Evolutionary conservation across 2,888 invertebrate genomes (phyloP).

Genomic region (Agrilus biguttatus): DNA sequence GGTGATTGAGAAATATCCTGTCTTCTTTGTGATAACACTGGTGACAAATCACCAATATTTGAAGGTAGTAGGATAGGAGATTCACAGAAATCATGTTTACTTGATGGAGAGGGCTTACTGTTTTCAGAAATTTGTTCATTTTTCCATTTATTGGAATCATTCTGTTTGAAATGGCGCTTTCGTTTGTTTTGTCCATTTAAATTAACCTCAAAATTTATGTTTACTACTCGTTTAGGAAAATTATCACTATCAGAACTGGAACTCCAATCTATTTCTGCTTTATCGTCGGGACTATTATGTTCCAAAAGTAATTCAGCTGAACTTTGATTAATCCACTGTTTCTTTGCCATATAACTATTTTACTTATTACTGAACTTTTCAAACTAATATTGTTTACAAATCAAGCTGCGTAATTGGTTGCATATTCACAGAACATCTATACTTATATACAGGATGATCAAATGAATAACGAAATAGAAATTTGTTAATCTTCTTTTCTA

Average conservation of each 20-base stretch:
- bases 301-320: slow-evolving; percentile 6
- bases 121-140: background rate
- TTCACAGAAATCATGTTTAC: slow-evolving; percentile 4
- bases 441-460: no score
- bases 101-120: slow-evolving; percentile 1
- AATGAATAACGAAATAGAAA: no score
- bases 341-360: slow-evolving; percentile 5
- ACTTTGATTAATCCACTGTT: slow-evolving; percentile 10
- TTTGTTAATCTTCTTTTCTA: no score
- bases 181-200: background rate
- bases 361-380: no score
- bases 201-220: slow-evolving; percentile 1
- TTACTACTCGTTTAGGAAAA: background rate
- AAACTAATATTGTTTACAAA: no score
- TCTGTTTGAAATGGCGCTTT: no score
- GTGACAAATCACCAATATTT: slow-evolving; percentile 12
- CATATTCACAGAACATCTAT: no score
- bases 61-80: slow-evolving; percentile 14
- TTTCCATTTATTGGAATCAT: no score
- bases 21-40: slow-evolving; percentile 8
- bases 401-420: no score
- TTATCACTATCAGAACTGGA: slow-evolving; percentile 13
- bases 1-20: slow-evolving; percentile 9
- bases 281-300: slow-evolving; percentile 4
- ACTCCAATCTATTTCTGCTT: slow-evolving; percentile 15